Base-by-base conservation (phyloP, 2,797 vertebrate genomes). In the Hoplostethus mediterraneus region DNA sequence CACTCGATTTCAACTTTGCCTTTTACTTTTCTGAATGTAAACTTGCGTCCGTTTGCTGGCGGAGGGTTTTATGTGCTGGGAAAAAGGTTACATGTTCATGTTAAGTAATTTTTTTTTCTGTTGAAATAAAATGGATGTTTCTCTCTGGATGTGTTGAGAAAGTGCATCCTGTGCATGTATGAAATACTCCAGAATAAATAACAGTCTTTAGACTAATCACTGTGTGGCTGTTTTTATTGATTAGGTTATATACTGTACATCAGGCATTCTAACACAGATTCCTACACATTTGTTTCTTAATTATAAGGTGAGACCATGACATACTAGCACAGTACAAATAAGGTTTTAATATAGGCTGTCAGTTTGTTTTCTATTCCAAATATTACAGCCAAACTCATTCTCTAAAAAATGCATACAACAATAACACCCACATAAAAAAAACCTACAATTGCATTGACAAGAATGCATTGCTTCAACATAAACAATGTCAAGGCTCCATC, bases 401-500 rank as follows among this genome's bases (percentile, higher is more conserved):
- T 71, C 40, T 54, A 77, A 79, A 82, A 80, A 65, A 36, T 58
- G 9, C 47, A 79, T 63, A 83, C 61, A 86, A 78, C 51, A 84
- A 79, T 73, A 75, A 79, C 60, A 47, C 67, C 5, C 17, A 88
- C 64, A 68, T 56, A 44, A 51, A 75, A 79, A 53, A 68, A 33
- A 16, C 5, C 38, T 44, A 75, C 51, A 70, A 59, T 42, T 77
- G 78, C 88, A 86, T 87, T 87, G 42, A 84, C 69, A 87, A 63
- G 59, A 90, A 89, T 79, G 86, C 84, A 85, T 75, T 8, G 62
- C 79, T 77, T 75, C 31, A 69, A 83, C 69, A 75, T 68, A 42
- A 70, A 81, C 53, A 60, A 9, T 54, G 40, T 63, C 49, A 28
- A 67, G 73, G 87, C 85, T 89, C 81, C 84, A 47, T 51, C 56